Evolutionary conservation across 1,140 invertebrate species (phyloP).

Genomic region (Lerema accius): DNA sequence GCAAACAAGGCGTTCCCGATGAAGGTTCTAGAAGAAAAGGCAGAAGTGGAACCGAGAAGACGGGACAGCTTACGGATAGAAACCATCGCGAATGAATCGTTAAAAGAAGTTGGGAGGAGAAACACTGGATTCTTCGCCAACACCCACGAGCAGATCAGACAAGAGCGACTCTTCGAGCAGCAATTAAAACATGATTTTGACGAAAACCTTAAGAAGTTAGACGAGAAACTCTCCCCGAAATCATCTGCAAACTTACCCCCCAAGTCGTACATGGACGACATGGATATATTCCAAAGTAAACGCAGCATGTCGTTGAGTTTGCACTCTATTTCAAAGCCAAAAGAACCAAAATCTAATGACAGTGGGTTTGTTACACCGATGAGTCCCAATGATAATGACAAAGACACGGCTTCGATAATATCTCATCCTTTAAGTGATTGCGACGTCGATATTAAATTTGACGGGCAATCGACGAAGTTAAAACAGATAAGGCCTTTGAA

Average conservation of each 20-base stretch:
- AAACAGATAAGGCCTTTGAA: conserved; percentile 73
- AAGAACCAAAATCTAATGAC: conserved; percentile 54
- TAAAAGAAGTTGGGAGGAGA: conserved; percentile 61
- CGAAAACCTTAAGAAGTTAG: conserved; percentile 72
- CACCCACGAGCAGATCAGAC: conserved; percentile 86
- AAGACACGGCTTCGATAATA: conserved; percentile 55
- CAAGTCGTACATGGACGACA: conserved; percentile 61
- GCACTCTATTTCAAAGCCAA: conserved; percentile 43
- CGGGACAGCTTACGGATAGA: conserved; percentile 56
- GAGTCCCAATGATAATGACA: conserved; percentile 51
- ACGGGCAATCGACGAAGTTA: conserved; percentile 75
- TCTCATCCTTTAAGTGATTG: conserved; percentile 83
- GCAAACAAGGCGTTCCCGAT: conserved; percentile 60
- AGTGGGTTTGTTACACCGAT: conserved; percentile 69
- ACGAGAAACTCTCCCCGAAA: conserved; percentile 52
- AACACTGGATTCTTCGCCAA: conserved; percentile 84
- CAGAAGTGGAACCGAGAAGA: conserved; percentile 40
- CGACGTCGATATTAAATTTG: conserved; percentile 80
- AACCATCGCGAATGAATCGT: conserved; percentile 69
- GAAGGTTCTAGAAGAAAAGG: conserved; percentile 68
- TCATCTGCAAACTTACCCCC: conserved; percentile 24
- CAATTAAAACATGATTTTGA: conserved; percentile 79
- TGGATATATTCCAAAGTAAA: conserved; percentile 58
- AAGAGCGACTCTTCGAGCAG: conserved; percentile 79
- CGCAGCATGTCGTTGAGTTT: conserved; percentile 72